A percentile compares a stretch with the other conserved stretches of the same genome.
These are phyloP conservation scores for Rhineura floridana DNA, from an alignment of 2,113 vertebrate species.

Conservation along the genomic window DNA sequence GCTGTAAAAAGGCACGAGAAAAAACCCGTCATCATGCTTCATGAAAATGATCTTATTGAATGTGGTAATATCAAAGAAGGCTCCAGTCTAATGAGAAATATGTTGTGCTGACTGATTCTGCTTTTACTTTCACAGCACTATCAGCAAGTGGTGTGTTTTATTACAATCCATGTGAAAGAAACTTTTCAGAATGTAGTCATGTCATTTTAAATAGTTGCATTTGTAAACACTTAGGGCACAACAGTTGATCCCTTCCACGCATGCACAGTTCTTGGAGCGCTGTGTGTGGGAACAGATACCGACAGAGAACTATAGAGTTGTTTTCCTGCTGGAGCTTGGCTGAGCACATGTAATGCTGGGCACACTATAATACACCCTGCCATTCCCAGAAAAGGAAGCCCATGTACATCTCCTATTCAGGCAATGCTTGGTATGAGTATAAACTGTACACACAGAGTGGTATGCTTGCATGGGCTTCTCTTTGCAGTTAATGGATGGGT, in stretches of 20 bases:
- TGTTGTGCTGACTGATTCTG: not conserved
- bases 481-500: too few species aligned
- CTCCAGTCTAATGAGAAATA: not conserved
- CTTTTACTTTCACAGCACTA: not conserved
- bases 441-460: too few species aligned
- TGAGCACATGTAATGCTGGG: not conserved
- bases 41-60: not conserved
- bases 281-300: not conserved
- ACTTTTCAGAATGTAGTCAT: constrained; percentile 1
- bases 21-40: not conserved
- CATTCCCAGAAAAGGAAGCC: not conserved
- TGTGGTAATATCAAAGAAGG: not conserved
- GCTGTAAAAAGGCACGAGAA: not conserved
- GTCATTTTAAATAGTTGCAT: not conserved
- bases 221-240: not conserved
- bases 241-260: not conserved
- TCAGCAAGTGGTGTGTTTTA: constrained; percentile 19
- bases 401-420: too few species aligned
- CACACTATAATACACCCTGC: not conserved
- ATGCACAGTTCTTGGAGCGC: not conserved
- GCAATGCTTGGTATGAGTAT: too few species aligned
- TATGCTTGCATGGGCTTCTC: not conserved
- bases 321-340: not conserved
- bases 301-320: not conserved
- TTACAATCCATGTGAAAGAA: not conserved